Conservation (phyloP, 2,113 vertebrate species). For the Erythrolamprus reginae region DNA sequence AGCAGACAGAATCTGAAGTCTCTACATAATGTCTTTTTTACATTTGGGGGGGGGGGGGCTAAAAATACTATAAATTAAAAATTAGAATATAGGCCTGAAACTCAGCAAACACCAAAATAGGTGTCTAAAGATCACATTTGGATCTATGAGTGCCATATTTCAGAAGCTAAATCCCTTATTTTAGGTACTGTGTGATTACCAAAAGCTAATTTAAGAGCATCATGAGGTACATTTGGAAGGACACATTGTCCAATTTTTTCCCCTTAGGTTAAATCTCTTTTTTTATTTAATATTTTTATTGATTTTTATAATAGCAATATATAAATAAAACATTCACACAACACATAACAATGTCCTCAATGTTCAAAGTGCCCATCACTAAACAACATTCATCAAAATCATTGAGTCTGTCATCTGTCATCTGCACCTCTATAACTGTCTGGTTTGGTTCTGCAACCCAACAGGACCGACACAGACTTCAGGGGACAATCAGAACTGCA, state of each 20-base stretch:
- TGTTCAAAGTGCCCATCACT: too few species aligned
- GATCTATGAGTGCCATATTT: not conserved
- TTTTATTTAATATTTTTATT: too few species aligned
- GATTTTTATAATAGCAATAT: too few species aligned
- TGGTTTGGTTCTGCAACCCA: too few species aligned
- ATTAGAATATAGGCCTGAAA: not conserved
- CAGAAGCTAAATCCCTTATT: not conserved
- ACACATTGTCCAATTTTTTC: not conserved
- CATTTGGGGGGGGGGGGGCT: not conserved
- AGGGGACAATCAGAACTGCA: too few species aligned
- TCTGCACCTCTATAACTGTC: too few species aligned
- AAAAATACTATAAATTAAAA: not conserved
- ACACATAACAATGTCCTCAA: too few species aligned
- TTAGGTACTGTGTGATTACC: not conserved
- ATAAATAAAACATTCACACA: too few species aligned
- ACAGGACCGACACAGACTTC: too few species aligned
- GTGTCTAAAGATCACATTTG: not conserved
- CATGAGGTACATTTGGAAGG: not conserved
- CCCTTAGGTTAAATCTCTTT: not conserved
- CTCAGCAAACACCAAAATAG: not conserved
- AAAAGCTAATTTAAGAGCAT: not conserved
- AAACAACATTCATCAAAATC: too few species aligned
- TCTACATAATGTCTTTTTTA: not conserved
- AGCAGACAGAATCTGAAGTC: not conserved
- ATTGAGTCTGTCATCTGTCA: too few species aligned